Base-by-base conservation (phyloP, 2,888 invertebrate genomes). In the Lochmaea capreae region DNA sequence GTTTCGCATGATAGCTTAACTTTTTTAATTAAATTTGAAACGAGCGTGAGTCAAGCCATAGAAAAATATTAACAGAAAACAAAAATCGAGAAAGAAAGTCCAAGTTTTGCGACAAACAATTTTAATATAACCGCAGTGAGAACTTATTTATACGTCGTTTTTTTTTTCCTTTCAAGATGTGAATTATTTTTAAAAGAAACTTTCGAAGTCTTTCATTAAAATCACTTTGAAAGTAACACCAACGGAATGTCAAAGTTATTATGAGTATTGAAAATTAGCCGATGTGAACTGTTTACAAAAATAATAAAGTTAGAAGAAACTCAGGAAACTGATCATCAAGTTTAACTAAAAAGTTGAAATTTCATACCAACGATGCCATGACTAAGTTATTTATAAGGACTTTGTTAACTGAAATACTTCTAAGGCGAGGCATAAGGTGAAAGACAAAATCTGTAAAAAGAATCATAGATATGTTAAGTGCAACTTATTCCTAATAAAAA, bases 51-150 rank as follows among this genome's bases (percentile, higher is more conserved):
- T 67, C 65, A 46, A 69, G 73, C 49, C 62, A 46, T 67, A 71
- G 52, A 67, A 71, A 74, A 73, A 67, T 70, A 74, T 75, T 72
- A 73, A 71, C 71, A 66, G 71, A 62, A 67, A 74, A 72, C 68
- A 65, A 73, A 74, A 74, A 77, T 72, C 72, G 75, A 74, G 72
- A 79, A 79, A 71, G 72, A 67, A 76, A 73, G 59, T 52, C 67
- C 70, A 66, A 75, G 72, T 72, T 39, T 70, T 72, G 74, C 74
- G 73, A 77, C 76, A 74, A 78, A 78, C 77, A 78, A 76, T 76
- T 78, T 77, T 77, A 77, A 78, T 77, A 76, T 77, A 77, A 77
- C 77, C 77, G 71, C 77, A 76, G 70, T 66, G 72, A 59, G 71
- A 74, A 72, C 65, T 78, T 76, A 78, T 77, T 74, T 75, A 77